phyloP scores from a whole-genome alignment of 2,797 vertebrate species.

The Arrhamphus sclerolepis region DNA sequence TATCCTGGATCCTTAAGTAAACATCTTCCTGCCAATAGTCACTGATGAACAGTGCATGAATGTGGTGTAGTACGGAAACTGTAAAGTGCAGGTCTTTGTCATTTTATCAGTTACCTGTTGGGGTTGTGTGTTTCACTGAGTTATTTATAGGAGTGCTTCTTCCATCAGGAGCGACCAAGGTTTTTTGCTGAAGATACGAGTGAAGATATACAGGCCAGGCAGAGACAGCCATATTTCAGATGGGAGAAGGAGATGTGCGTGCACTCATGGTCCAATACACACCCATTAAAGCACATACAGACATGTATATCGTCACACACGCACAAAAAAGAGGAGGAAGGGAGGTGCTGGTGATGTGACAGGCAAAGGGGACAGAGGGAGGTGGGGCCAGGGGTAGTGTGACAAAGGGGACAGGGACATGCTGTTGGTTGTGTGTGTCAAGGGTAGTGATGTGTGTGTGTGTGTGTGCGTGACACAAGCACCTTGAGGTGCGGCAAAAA shows the following conservation, averaged over 20 bases:
- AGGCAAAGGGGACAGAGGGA: conserved; percentile 55
- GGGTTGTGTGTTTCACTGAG: conserved; percentile 38
- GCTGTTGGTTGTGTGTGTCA: conserved; percentile 51
- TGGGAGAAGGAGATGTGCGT: conserved; percentile 34
- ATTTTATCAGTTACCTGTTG: conserved; percentile 55
- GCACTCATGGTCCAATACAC: conserved; percentile 45
- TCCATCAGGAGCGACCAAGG: conserved; percentile 71
- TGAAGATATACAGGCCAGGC: conserved; percentile 64
- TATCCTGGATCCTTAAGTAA: too few species aligned
- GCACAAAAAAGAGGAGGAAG: conserved; percentile 22
- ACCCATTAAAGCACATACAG: conserved; percentile 31
- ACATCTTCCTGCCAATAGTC: conserved; percentile 19
- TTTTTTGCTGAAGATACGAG: conserved; percentile 63
- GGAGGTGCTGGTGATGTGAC: conserved; percentile 55
- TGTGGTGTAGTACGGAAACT: conserved; percentile 25
- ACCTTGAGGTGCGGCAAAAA: conserved; percentile 75
- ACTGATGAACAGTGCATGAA: conserved; percentile 36
- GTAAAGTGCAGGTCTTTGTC: conserved; percentile 30
- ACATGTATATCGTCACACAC: conserved; percentile 32
- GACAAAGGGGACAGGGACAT: conserved; percentile 63
- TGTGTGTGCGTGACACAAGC: conserved; percentile 59
- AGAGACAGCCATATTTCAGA: conserved; percentile 71
- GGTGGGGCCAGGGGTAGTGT: conserved; percentile 64
- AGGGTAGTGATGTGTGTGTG: conserved; percentile 34
- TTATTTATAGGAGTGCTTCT: conserved; percentile 61